Conservation (phyloP, 2,888 invertebrate species). For the Petrolisthes cinctipes region DNA sequence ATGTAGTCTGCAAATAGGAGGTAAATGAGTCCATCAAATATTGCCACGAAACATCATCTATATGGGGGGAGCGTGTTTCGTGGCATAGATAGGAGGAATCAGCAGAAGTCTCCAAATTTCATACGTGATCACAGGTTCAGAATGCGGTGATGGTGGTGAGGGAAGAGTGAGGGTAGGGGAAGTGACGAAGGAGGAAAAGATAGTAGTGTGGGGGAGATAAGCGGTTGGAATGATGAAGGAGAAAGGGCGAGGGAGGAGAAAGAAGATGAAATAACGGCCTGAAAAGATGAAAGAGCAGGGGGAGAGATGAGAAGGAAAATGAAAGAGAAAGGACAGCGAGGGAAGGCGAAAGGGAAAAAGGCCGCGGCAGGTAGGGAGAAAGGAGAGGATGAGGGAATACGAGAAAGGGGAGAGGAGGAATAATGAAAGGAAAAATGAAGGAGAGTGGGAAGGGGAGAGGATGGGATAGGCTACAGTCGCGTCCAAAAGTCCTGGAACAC, state of each 20-base stretch:
- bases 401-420: not conserved
- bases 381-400: not conserved
- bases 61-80: too few relatives aligned
- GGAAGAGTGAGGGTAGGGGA: not conserved
- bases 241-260: not conserved
- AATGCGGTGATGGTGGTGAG: not conserved
- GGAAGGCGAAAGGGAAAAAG: not conserved
- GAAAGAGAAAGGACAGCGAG: not conserved
- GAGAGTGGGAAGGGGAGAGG: not conserved
- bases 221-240: not conserved
- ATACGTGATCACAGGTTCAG: too few relatives aligned
- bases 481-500: too few relatives aligned
- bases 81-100: too few relatives aligned
- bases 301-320: not conserved
- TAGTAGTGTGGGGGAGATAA: too few relatives aligned
- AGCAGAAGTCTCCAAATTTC: too few relatives aligned
- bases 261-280: not conserved
- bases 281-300: not conserved
- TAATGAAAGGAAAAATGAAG: not conserved
- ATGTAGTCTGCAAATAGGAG: too few relatives aligned
- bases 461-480: not conserved
- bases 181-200: not conserved
- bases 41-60: too few relatives aligned
- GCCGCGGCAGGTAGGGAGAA: not conserved
- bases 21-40: too few relatives aligned